Evolutionary conservation across 2,113 vertebrate species (phyloP).

Genomic region (Aythya baeri): DNA sequence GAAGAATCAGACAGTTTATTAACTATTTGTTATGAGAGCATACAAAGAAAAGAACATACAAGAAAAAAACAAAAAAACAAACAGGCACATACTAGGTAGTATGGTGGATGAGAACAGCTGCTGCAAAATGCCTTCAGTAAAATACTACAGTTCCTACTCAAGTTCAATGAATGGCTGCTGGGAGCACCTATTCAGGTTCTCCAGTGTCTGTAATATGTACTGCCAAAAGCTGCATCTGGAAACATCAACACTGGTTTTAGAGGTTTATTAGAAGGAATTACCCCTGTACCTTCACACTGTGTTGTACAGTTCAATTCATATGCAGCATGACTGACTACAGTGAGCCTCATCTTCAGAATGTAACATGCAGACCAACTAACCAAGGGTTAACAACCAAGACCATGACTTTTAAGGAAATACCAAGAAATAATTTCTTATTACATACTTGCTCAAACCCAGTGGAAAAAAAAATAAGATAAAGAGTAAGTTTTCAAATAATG

Average conservation of each 20-base stretch:
- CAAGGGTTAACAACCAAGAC: not conserved
- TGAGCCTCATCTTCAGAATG: not conserved
- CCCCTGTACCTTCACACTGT: not conserved
- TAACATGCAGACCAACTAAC: not conserved
- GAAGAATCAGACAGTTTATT: slow-evolving; percentile 1
- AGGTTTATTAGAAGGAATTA: not conserved
- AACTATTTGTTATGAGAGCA: not conserved
- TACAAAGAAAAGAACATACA: not conserved
- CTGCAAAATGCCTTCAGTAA: not conserved
- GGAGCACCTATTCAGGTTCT: not conserved
- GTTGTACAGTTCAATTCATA: not conserved
- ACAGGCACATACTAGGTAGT: not conserved
- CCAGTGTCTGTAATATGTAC: not conserved
- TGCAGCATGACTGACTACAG: not conserved
- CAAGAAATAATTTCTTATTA: not conserved
- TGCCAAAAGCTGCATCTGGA: not conserved
- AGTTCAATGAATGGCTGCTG: not conserved
- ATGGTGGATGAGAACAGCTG: not conserved
- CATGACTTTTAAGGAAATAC: not conserved
- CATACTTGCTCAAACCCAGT: not conserved
- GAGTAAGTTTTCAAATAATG: not conserved
- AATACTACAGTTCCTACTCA: not conserved
- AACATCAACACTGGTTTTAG: not conserved
- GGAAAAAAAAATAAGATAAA: not conserved
- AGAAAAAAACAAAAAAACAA: not conserved